Evolutionary conservation across 2,797 vertebrate species (phyloP).

Genomic region (Argentina silus): DNA sequence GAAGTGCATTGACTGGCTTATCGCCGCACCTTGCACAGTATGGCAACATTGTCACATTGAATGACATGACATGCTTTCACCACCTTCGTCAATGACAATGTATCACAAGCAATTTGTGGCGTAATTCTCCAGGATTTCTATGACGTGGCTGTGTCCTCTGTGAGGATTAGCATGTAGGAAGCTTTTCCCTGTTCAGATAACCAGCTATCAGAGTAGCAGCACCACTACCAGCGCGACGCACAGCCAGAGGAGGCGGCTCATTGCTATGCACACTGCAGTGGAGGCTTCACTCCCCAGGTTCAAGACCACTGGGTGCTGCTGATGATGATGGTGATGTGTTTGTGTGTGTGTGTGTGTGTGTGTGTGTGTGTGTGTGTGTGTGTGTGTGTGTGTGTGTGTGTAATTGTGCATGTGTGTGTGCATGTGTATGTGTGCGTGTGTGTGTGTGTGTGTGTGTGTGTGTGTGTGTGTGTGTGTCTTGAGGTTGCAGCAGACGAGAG

Average conservation of each 20-base stretch:
- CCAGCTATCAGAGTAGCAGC: background rate
- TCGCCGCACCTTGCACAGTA: background rate
- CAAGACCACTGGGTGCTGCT: background rate
- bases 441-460: background rate
- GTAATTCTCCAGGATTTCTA: background rate
- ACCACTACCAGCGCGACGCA: too few species aligned
- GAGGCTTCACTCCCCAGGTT: background rate
- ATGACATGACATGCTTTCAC: background rate
- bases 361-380: background rate
- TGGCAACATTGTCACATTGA: background rate
- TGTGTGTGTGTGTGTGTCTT: background rate
- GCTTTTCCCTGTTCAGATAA: background rate
- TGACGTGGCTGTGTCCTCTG: constrained; percentile 1
- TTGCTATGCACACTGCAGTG: background rate
- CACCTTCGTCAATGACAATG: background rate
- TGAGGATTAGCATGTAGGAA: background rate
- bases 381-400: background rate
- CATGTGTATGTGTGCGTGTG: background rate
- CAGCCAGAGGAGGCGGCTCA: background rate
- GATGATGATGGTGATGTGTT: background rate
- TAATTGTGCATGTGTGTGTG: background rate
- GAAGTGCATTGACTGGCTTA: background rate
- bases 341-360: background rate
- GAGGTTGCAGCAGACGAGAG: background rate
- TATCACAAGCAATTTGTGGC: background rate